These are phyloP conservation scores for Catonia carolina DNA, from an alignment of 2,888 invertebrate genomes.

Conservation along the genomic window DNA sequence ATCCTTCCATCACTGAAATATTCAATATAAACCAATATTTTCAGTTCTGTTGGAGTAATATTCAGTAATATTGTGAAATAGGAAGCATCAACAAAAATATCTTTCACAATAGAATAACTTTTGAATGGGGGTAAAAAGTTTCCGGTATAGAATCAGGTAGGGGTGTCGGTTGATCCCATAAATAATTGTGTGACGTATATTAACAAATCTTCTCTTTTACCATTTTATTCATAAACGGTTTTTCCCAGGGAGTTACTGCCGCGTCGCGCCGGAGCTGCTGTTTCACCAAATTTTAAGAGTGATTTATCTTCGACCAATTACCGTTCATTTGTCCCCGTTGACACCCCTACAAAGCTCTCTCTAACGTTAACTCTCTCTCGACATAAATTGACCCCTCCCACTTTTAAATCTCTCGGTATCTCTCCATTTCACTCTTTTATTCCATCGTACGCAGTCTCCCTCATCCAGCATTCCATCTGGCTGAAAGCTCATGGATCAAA, in stretches of 20 bases:
- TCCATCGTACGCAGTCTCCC: not conserved
- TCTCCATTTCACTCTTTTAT: not conserved
- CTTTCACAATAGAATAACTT: too few species aligned
- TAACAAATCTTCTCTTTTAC: conserved; percentile 1
- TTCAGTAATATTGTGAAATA: too few species aligned
- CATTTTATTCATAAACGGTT: conserved; percentile 5
- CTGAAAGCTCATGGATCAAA: too few species aligned
- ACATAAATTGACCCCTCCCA: too few species aligned
- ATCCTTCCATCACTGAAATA: too few species aligned
- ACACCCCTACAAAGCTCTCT: not conserved
- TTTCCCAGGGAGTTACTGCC: not conserved
- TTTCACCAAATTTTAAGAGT: not conserved
- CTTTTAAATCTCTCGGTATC: not conserved
- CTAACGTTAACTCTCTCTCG: not conserved
- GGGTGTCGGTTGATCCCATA: not conserved
- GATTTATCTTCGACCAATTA: conserved; percentile 12
- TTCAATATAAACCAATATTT: too few species aligned
- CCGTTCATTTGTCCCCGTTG: conserved; percentile 7
- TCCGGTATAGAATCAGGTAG: too few species aligned
- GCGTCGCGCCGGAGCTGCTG: too few species aligned
- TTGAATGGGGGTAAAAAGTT: too few species aligned
- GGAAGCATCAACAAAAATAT: too few species aligned
- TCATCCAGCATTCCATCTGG: not conserved
- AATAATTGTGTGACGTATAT: not conserved
- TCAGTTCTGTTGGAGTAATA: too few species aligned